Base-by-base conservation (phyloP, 2,113 vertebrate genomes). In the Prochilodus magdalenae region DNA sequence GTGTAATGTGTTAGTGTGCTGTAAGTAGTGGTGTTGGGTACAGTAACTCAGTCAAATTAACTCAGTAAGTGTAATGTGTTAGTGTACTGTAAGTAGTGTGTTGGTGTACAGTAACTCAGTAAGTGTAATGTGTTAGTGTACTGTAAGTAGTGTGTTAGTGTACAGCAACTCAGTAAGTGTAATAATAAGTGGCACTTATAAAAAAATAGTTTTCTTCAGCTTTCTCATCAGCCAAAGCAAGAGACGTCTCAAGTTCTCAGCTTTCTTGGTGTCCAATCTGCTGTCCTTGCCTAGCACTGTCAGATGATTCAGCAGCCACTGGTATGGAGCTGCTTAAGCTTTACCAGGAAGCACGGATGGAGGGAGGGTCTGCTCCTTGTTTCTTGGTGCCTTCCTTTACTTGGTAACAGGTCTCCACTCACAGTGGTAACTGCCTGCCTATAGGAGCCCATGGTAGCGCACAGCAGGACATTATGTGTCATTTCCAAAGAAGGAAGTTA, bases 301-400 rank as follows among this genome's bases (percentile, higher is more conserved):
- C 66, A 36, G 33, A 77, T 47, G 40, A 57, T 67, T 67, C 67
- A 62, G 30, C 36, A 72, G 36, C 16, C 55, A 36, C 67, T 72
- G 77, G 40, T 53, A 20, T 63, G 40, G 18, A 18, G 30, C 2
- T 30, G n/a, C 24, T 10, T 10, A 10, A 60, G 49, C 24, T 59
- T 79, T 79, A 57, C 29, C 24, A 70, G 65, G 5, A 72, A 72
- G 30, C 2, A 60, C 20, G 33, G 24, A 44, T 71, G 36, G 20
- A 80, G 71, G 55, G 12, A 30, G 29, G 57, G 65, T 49, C 77
- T 62, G 55, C 44, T 62, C 36, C 53, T 60, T 72, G 26, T 78
- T 53, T 67, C n/a, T n/a, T n/a, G n/a, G 11, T 62, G 12, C 67
- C 24, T 79, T 44, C 53, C 60, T 62, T 62, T 15, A 36, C 26